Percentiles rank a stretch among this genome's conserved stretches.
phyloP scores from a whole-genome alignment of 2,888 invertebrate species.

The Allolobophora icterica region DNA sequence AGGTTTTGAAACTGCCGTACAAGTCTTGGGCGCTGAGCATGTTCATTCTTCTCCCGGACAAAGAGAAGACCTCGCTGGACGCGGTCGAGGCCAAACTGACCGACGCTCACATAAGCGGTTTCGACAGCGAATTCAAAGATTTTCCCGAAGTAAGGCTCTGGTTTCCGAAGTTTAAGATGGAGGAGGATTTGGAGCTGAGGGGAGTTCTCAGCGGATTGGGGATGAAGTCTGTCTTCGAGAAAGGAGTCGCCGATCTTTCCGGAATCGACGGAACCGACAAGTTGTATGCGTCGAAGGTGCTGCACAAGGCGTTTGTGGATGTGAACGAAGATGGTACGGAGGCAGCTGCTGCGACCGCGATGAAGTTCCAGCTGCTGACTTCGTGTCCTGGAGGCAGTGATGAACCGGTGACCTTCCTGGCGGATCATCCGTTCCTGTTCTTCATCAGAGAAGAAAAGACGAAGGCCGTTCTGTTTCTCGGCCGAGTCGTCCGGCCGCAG shows the following conservation, averaged over 20 bases:
- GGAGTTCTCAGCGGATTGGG: constrained; percentile 45
- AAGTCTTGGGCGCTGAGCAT: constrained; percentile 49
- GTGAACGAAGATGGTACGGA: constrained; percentile 55
- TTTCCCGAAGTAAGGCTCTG: constrained; percentile 38
- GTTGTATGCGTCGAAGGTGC: constrained; percentile 54
- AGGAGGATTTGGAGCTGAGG: constrained; percentile 42
- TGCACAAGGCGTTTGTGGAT: constrained; percentile 61
- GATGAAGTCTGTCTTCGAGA: constrained; percentile 48
- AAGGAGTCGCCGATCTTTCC: constrained; percentile 55
- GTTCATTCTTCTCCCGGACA: constrained; percentile 47
- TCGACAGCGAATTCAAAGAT: constrained; percentile 30
- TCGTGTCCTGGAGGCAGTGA: background rate
- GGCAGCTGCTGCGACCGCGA: constrained; percentile 53
- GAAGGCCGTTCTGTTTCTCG: constrained; percentile 46
- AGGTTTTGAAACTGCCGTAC: constrained; percentile 75
- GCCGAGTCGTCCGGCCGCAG: constrained; percentile 25
- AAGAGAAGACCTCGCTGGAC: constrained; percentile 25
- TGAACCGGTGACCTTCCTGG: constrained; percentile 36
- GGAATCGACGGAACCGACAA: constrained; percentile 53
- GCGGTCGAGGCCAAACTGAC: constrained; percentile 39
- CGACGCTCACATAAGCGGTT: constrained; percentile 25
- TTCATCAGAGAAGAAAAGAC: constrained; percentile 45
- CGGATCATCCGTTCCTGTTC: constrained; percentile 48
- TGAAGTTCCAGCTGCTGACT: constrained; percentile 35
- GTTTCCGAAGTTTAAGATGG: constrained; percentile 49